Evolutionary conservation across 2,888 invertebrate genomes (phyloP), one percentile per base, ranked within the genome.

Genomic region (Halocaridina rubra): DNA sequence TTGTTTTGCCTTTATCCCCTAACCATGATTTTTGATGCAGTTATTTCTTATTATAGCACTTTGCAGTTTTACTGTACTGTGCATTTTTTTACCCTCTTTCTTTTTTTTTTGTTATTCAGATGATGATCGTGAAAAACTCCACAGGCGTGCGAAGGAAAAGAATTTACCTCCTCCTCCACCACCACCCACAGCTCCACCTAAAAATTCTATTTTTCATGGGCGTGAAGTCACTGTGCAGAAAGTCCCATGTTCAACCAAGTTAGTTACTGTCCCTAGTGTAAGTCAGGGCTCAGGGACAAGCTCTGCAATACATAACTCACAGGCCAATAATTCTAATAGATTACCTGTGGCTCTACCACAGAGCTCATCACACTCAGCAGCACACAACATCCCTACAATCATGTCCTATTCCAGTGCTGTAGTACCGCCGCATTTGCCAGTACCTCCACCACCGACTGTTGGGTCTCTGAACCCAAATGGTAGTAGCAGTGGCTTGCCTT

Each of bases 131-230:
- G 78, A 78, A 29, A 78, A 39, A 64, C 19, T 19, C 27, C 79
- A 74, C 53, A 78, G 72, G 16, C 84, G 84, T 29, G 78, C 74
- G 27, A 84, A 84, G 53, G 79, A 74, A 3, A 72, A 72, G 72
- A 78, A 64, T 27, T 22, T 75, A 13, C 81, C 74, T 16, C 81
- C 81, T 3, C 84, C 84, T 0, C 84, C 84, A n/a, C 84, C 84
- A 30, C 84, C 84, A 30, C 79, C 84, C 33, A 79, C 84, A 29
- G 61, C 84, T 16, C 84, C 78, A 22, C 84, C 84, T 10, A 84
- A 84, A 32, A 84, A 84, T 33, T 84, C 84, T 7, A 78, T 84
- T n/a, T 84, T 74, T 64, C 84, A 84, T 29, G 84, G 78, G 5
- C 78, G 84, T 59, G 74, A 78, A 30, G 79, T 84, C 24, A 84